Base-by-base conservation (phyloP, 2,888 invertebrate genomes). In the Operophtera brumata region DNA sequence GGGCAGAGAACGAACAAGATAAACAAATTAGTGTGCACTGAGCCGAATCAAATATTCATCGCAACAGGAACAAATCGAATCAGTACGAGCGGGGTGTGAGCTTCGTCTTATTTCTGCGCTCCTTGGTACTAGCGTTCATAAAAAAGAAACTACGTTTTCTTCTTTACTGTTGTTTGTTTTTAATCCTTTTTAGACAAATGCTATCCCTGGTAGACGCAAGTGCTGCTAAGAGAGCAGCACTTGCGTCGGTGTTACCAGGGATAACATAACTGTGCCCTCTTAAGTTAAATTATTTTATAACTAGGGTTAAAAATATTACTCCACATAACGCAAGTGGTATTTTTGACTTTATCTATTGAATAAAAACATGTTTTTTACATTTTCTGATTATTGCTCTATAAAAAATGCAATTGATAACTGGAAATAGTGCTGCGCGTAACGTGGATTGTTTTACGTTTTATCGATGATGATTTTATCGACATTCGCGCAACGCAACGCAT, bases 11-110 rank as follows among this genome's bases (percentile, higher is more conserved):
- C 47, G 55, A 47, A 39, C 84, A 82, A 85, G 84, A 83, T 89
- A 89, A 88, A 89, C 89, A 90, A 89, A 90, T 89, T 89, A 90
- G 87, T 80, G 86, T 84, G 85, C 88, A 90, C 82, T 86, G 88
- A 88, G 82, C 73, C 80, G 79, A 77, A 89, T 90, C 87, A 90
- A 91, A 90, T 85, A 90, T 91, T 91, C 88, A 91, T 85, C 84
- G 84, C 74, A 73, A 75, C 82, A 85, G 81, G 81, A 87, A 87
- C 87, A 90, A 89, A 91, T 91, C 90, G 90, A 90, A 90, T 90
- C 86, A 87, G 82, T 74, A 36, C 36, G 34, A 4, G 71, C 64
- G 65, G 77, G 71, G 77, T 75, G 77, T 73, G 76, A 78, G 77
- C 80, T 78, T 69, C 75, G 63, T 86, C 86, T 88, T 85, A 80